Evolutionary conservation across 2,888 invertebrate genomes (phyloP), one percentile per base, ranked within the genome.

Genomic region (Helicoverpa assulta): DNA sequence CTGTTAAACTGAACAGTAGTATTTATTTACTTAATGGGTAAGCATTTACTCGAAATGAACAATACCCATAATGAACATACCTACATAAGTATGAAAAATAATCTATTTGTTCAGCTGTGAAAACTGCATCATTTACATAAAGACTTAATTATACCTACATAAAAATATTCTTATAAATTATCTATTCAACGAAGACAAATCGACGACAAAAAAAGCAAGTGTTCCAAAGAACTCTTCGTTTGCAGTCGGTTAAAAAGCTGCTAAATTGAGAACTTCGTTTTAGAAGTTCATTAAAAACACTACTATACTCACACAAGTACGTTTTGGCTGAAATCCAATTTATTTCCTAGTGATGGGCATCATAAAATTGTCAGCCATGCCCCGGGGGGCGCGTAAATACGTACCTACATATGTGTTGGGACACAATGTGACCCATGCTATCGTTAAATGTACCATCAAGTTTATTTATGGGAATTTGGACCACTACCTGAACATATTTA

Each of bases 261-360:
- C 33, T 8, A 33, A 33, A 33, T 33, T 33, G 33, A 33, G 8
- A 37, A 37, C 37, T 12, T 37, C 37, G 12, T 12, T 37, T 37
- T 37, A 12, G 3, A 37, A 37, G 37, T 19, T 51, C 12, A 37
- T 76, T 12, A 56, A 76, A 60, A 51, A 52, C n/a, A 51, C 21
- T 21, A 47, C 1, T 19, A 21, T 47, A 47, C 43, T 51, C 53
- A 16, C 5, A 50, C 21, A 59, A 56, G 14, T 19, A 62, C 29
- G 51, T 6, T 83, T 85, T 87, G 88, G 88, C 75, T 64, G 50
- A 74, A 70, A 76, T 85, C 88, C 87, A 88, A 87, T 88, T 87
- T 88, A 86, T 88, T 86, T 69, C 76, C 78, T 80, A 57, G 76
- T 76, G 76, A 80, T 80, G 80, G 82, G 84, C 10, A 78, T 84